A percentile compares a stretch with the other conserved stretches of the same genome.
Conservation (phyloP, 2,888 invertebrate genomes). For the Oligia strigilis region DNA sequence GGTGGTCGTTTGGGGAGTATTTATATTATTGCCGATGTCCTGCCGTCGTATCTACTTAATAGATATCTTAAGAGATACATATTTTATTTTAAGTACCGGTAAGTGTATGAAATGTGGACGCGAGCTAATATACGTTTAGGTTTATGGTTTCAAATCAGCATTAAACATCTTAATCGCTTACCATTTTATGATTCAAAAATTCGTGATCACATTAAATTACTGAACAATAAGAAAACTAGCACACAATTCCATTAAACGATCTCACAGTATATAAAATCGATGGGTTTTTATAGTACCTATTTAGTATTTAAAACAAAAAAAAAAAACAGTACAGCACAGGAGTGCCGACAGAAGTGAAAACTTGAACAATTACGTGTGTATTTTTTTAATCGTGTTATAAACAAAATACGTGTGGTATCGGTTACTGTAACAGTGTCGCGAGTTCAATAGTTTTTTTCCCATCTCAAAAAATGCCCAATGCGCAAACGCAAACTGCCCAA, state of each 20-base stretch:
- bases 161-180: slow-evolving; percentile 6
- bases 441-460: no score
- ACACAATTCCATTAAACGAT: slow-evolving; percentile 10
- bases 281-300: slow-evolving; percentile 6
- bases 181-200: background rate
- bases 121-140: background rate
- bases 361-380: no score
- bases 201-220: slow-evolving; percentile 26
- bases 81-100: background rate
- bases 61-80: background rate
- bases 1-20: slow-evolving; percentile 47
- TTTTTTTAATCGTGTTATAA: no score
- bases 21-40: slow-evolving; percentile 9
- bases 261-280: slow-evolving; percentile 30
- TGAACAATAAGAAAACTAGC: slow-evolving; percentile 30
- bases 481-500: no score
- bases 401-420: no score
- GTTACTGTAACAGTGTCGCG: no score
- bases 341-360: no score
- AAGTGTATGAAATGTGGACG: background rate
- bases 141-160: background rate
- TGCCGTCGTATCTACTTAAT: background rate
- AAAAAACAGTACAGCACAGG: no score
- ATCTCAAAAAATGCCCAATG: no score
- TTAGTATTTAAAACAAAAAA: no score